Evolutionary conservation across 2,797 vertebrate genomes (phyloP).

Genomic region (Mionectes olivaceus): DNA sequence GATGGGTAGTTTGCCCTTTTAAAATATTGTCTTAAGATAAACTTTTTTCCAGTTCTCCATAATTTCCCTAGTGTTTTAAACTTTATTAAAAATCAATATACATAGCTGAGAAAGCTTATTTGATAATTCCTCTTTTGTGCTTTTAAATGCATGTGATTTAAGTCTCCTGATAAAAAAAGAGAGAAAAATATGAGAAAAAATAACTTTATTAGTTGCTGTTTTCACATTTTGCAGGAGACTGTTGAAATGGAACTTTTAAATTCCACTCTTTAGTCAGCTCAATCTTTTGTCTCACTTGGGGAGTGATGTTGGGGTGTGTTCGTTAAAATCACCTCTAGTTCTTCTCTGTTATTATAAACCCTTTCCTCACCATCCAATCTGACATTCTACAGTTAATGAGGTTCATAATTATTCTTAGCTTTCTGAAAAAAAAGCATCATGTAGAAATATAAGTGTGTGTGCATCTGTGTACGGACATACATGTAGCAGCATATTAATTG

Average conservation of each 20-base stretch:
- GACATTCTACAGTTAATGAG: not conserved
- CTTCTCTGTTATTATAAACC: not conserved
- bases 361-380: not conserved
- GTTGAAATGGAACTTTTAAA: not conserved
- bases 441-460: not conserved
- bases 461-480: not conserved
- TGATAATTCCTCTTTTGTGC: not conserved
- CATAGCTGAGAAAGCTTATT: not conserved
- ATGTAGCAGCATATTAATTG: not conserved
- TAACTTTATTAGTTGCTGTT: not conserved
- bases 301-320: not conserved
- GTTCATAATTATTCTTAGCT: not conserved
- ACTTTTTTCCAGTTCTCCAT: not conserved
- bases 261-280: not conserved
- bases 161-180: not conserved
- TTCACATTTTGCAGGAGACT: not conserved
- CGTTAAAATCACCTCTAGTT: not conserved
- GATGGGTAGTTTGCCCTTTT: conserved; percentile 12
- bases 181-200: not conserved
- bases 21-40: conserved; percentile 4
- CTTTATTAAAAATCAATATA: conserved; percentile 33
- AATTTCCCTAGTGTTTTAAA: conserved; percentile 30
- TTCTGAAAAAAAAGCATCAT: not conserved
- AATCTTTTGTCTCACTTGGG: not conserved
- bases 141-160: not conserved